Evolutionary conservation across 2,888 invertebrate species (phyloP).

Genomic region (Eutolmus rufibarbis): DNA sequence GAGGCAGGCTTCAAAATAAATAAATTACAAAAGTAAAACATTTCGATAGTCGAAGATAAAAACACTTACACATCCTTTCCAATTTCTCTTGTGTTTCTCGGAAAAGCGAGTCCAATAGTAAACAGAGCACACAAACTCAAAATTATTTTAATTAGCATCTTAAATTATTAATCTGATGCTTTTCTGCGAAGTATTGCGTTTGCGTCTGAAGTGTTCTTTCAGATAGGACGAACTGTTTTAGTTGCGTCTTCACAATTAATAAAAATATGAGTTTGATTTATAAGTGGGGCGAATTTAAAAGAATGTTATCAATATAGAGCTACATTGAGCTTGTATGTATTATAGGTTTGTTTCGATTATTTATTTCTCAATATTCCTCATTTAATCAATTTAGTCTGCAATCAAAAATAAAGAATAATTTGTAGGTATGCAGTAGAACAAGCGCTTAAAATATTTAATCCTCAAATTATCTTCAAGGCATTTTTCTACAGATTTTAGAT

Average conservation of each 20-base stretch:
- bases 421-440: too few relatives aligned
- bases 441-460: too few relatives aligned
- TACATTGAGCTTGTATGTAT: too few relatives aligned
- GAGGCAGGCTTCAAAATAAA: neutral
- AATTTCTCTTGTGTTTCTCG: neutral
- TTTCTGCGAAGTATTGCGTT: neutral
- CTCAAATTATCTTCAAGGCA: too few relatives aligned
- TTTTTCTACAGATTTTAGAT: too few relatives aligned
- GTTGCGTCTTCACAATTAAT: neutral
- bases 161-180: neutral
- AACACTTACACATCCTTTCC: neutral
- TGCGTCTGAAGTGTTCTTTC: neutral
- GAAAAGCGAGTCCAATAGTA: neutral
- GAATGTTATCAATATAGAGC: neutral
- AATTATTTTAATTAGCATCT: neutral
- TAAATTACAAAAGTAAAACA: neutral
- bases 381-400: too few relatives aligned
- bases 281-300: neutral
- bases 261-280: neutral
- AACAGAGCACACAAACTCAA: neutral
- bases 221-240: neutral
- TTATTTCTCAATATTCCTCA: too few relatives aligned
- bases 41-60: neutral
- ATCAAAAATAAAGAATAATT: too few relatives aligned
- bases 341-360: too few relatives aligned